Evolutionary conservation across 2,113 vertebrate species (phyloP).

Genomic region (Geococcyx californianus): DNA sequence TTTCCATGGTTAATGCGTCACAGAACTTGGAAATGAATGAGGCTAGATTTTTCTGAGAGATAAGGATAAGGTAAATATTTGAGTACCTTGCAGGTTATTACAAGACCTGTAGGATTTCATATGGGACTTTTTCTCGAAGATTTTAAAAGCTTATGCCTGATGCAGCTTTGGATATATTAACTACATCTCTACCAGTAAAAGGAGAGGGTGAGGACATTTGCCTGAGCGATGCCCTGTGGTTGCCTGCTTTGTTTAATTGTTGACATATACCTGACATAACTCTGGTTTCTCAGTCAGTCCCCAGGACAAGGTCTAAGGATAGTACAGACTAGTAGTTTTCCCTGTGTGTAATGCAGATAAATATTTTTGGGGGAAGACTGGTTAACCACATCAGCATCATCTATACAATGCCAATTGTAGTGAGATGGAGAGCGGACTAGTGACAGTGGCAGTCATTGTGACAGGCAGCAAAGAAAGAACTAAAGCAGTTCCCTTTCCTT

Average conservation of each 20-base stretch:
- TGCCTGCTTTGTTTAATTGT: neutral
- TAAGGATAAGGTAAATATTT: neutral
- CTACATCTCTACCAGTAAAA: neutral
- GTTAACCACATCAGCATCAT: neutral
- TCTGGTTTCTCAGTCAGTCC: neutral
- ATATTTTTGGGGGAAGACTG: neutral
- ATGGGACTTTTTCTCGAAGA: neutral
- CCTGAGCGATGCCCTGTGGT: neutral
- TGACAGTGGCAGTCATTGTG: neutral
- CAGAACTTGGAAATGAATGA: neutral
- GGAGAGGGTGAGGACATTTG: neutral
- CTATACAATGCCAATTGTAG: neutral
- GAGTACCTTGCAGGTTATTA: neutral
- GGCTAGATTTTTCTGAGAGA: neutral
- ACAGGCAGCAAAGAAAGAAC: neutral
- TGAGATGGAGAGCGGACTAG: neutral
- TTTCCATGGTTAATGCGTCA: accelerated
- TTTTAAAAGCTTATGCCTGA: neutral
- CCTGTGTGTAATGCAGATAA: neutral
- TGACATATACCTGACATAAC: neutral
- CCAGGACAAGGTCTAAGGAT: neutral
- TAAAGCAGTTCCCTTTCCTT: neutral
- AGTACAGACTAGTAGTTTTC: neutral
- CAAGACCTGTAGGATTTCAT: neutral
- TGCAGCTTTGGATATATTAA: neutral